phyloP scores from a whole-genome alignment of 2,888 invertebrate species.

The Agrotis ipsilon region DNA sequence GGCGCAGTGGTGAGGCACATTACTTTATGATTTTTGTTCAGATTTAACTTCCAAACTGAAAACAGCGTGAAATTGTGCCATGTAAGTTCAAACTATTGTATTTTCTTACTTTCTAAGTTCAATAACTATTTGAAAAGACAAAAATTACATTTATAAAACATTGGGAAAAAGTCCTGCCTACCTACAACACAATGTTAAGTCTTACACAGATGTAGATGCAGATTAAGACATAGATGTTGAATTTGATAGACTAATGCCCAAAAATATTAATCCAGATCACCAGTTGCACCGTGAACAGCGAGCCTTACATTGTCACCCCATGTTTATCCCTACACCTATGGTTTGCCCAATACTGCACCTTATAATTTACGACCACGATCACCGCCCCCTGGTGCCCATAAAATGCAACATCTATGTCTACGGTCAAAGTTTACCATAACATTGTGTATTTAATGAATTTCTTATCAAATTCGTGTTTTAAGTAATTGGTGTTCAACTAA shows the following conservation, averaged over 20 bases:
- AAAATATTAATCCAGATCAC: not conserved
- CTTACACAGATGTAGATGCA: too few species aligned
- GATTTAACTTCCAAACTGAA: too few species aligned
- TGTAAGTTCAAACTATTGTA: too few species aligned
- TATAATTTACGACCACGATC: conserved; percentile 56
- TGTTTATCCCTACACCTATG: conserved; percentile 48
- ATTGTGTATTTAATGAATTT: conserved; percentile 36
- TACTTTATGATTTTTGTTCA: too few species aligned
- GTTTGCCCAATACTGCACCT: conserved; percentile 54
- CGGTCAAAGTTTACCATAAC: conserved; percentile 41
- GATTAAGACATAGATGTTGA: too few species aligned
- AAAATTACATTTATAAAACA: not conserved
- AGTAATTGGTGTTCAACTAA: conserved; percentile 40
- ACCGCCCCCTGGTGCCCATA: conserved; percentile 40
- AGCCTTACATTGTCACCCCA: conserved; percentile 58
- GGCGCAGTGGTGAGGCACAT: too few species aligned
- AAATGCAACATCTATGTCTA: conserved; percentile 52
- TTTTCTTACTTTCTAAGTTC: not conserved
- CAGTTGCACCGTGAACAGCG: conserved; percentile 47
- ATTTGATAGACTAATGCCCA: not conserved
- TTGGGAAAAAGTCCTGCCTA: not conserved
- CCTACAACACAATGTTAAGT: not conserved
- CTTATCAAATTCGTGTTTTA: conserved; percentile 31
- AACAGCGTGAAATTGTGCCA: too few species aligned
- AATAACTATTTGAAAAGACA: not conserved